phyloP scores from a whole-genome alignment of 2,888 invertebrate genomes.

The Aproaerema taeniolella region DNA sequence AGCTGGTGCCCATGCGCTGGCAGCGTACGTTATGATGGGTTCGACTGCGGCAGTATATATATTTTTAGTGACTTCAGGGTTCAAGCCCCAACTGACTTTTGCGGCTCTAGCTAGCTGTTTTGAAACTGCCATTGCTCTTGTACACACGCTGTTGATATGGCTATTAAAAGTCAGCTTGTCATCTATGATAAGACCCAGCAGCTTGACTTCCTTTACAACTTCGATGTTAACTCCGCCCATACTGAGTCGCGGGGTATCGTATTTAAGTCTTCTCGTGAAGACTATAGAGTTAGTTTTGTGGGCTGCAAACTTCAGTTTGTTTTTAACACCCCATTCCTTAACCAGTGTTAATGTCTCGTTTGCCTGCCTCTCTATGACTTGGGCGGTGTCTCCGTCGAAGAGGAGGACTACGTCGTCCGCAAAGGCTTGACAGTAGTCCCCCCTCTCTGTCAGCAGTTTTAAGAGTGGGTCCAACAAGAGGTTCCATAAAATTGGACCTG shows the following conservation, averaged over 20 bases:
- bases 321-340: not conserved
- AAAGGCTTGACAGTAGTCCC: not conserved
- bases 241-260: not conserved
- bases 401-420: not conserved
- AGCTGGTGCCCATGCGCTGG: constrained; percentile 16
- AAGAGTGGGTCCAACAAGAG: not conserved
- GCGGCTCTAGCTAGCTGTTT: constrained; percentile 8
- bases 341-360: not conserved
- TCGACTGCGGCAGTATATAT: constrained; percentile 11
- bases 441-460: not conserved
- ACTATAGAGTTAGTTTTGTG: constrained; percentile 1
- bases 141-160: constrained; percentile 4
- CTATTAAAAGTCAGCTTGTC: constrained; percentile 7
- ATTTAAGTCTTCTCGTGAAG: not conserved
- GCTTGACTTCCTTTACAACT: constrained; percentile 11
- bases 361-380: not conserved
- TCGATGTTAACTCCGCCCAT: constrained; percentile 11
- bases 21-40: constrained; percentile 3
- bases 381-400: not conserved
- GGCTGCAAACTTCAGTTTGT: not conserved
- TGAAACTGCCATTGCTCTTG: not conserved
- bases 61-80: constrained; percentile 4
- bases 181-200: constrained; percentile 18
- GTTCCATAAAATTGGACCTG: not conserved
- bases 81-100: constrained; percentile 7